Evolutionary conservation across 2,797 vertebrate genomes (phyloP), one percentile per base, ranked within the genome.

Genomic region (Cirrhinus mrigala): DNA sequence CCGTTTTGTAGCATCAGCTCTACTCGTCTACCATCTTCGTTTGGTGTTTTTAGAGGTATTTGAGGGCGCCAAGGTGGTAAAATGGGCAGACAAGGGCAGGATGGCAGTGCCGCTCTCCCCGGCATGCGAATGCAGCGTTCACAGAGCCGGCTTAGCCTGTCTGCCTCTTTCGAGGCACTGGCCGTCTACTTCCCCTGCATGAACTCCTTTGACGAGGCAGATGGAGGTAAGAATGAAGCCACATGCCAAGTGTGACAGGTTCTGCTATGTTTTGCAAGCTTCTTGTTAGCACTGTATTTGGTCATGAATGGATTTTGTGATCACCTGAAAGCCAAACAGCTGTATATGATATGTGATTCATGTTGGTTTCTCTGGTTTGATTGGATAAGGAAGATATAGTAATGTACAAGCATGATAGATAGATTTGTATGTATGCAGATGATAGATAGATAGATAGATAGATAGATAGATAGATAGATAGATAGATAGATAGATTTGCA

Each of bases 131-230:
- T 96, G 91, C 95, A 95, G 93, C 92, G 94, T 50, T 96, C 95
- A 2, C 95, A 93, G 87, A 96, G 96, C 91, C 93, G 95, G 80
- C 95, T 95, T 89, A 96, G 95, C 90, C 94, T 96, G 27, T 96
- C 96, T 0, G 95, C 96, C n/a, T 96, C 96, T 56, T 96, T 96
- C 75, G 95, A 96, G 93, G 95, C 95, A 0, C 94, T 96, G 84
- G 95, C 95, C 1, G 92, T 94, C 58, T 96, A 96, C 90, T 96
- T 96, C 79, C 96, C 96, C 22, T 96, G 96, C 91, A 95, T 96
- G 94, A 95, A 94, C 92, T 95, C 96, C 3, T 91, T 94, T 89
- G 94, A 94, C 52, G 92, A 91, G 87, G 92, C 92, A 83, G 91
- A 89, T 18, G 83, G 92, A 81, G 85, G 91, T 92, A 90, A 90